Evolutionary conservation across 2,113 vertebrate genomes (phyloP).

Genomic region (Alethe diademata): DNA sequence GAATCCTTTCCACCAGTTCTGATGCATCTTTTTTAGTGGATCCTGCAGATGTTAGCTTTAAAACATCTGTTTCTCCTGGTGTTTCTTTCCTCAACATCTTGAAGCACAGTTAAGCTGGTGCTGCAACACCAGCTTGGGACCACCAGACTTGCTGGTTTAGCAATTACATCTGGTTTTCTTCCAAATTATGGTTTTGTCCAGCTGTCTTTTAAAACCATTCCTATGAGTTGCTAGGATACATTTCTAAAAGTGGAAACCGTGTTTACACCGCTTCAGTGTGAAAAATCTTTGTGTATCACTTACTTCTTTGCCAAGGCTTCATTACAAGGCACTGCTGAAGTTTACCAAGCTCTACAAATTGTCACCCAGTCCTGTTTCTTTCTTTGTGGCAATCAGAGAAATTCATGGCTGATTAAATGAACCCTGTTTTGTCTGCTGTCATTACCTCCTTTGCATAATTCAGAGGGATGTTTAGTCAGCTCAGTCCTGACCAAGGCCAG

Average conservation of each 20-base stretch:
- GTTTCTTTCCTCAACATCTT: background rate
- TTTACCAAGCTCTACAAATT: slow-evolving; percentile 6
- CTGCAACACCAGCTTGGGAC: background rate
- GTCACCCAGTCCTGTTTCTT: background rate
- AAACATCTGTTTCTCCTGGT: background rate
- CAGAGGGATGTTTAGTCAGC: background rate
- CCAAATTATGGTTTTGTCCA: slow-evolving; percentile 25
- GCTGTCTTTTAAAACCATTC: slow-evolving; percentile 29
- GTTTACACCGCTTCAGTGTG: slow-evolving; percentile 13
- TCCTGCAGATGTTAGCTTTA: background rate
- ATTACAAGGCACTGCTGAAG: slow-evolving; percentile 9
- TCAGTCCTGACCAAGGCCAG: background rate
- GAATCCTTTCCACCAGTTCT: background rate
- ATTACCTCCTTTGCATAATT: background rate
- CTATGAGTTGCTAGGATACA: slow-evolving; percentile 49
- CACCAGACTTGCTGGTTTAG: background rate
- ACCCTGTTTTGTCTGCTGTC: background rate
- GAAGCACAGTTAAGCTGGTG: background rate
- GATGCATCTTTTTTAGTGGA: background rate
- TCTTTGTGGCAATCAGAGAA: slow-evolving; percentile 17
- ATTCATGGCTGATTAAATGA: background rate
- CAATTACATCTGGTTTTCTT: slow-evolving; percentile 18
- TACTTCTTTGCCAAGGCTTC: slow-evolving; percentile 35
- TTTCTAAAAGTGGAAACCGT: slow-evolving; percentile 54
- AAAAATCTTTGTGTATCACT: slow-evolving; percentile 31